Conservation (phyloP, 2,797 vertebrate genomes). For the Buceros bicornis region DNA sequence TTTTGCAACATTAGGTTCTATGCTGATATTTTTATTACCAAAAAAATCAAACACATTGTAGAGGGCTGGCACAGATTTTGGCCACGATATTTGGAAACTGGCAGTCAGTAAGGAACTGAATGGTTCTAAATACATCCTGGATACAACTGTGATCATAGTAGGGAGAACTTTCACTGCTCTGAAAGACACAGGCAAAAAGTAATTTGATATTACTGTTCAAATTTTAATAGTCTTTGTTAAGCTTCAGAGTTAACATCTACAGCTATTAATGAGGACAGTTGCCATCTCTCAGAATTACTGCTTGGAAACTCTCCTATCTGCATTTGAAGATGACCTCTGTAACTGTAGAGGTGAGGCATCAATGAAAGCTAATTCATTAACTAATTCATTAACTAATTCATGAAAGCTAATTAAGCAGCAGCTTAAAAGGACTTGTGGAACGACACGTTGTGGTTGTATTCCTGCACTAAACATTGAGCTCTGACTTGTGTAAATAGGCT, state of each 20-base stretch:
- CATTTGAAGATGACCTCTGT: slow-evolving; percentile 30
- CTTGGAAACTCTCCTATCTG: neutral
- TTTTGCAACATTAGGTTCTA: neutral
- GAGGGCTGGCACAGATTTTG: neutral
- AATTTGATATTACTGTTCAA: neutral
- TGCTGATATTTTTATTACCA: neutral
- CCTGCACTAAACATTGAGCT: slow-evolving; percentile 14
- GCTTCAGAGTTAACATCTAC: slow-evolving; percentile 24
- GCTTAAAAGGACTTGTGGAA: slow-evolving; percentile 21
- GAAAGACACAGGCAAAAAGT: neutral
- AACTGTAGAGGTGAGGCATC: slow-evolving; percentile 41
- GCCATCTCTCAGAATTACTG: neutral
- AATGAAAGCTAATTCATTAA: slow-evolving; percentile 46
- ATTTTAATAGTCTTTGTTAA: slow-evolving; percentile 25
- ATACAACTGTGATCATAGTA: neutral
- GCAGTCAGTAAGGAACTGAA: neutral
- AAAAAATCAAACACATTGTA: neutral
- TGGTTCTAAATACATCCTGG: neutral
- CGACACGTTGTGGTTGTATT: neutral
- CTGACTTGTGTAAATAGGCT: neutral
- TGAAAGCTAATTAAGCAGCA: slow-evolving; percentile 12
- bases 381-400: slow-evolving; percentile 40
- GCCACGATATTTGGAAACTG: neutral
- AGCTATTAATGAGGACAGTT: neutral
- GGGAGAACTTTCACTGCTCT: neutral